Conservation (phyloP, 2,888 invertebrate species). For the Pyrocoelia pectoralis region DNA sequence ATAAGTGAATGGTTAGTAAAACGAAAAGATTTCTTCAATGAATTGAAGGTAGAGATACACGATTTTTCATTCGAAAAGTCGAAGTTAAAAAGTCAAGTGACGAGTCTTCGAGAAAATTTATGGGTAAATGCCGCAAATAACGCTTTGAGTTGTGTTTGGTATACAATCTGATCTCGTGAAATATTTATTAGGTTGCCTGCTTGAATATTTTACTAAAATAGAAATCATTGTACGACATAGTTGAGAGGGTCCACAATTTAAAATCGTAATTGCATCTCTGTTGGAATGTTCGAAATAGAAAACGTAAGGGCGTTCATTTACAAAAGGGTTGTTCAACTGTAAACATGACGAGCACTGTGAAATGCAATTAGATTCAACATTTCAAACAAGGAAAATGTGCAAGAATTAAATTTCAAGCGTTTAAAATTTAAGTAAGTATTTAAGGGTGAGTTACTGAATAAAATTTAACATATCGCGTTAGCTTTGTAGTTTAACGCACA, state of each 20-base stretch:
- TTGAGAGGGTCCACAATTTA: neutral
- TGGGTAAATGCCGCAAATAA: constrained; percentile 24
- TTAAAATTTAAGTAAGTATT: constrained; percentile 29
- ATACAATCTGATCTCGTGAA: constrained; percentile 15
- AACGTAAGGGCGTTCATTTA: constrained; percentile 20
- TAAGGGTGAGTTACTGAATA: constrained; percentile 17
- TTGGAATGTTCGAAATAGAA: constrained; percentile 24
- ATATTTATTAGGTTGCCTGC: constrained; percentile 15
- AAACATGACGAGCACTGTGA: constrained; percentile 31
- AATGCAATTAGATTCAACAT: constrained; percentile 32
- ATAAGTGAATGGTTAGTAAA: constrained; percentile 21
- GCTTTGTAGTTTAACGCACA: neutral
- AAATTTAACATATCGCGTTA: neutral
- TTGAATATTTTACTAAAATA: constrained; percentile 1
- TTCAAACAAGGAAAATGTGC: constrained; percentile 25
- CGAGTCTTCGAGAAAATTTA: constrained; percentile 19
- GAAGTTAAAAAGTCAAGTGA: constrained; percentile 24
- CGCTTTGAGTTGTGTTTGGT: constrained; percentile 2
- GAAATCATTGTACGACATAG: neutral
- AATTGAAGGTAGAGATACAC: no score
- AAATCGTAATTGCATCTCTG: constrained; percentile 17
- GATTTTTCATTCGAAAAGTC: no score
- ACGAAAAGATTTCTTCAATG: constrained; percentile 24
- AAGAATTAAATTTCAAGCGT: constrained; percentile 27
- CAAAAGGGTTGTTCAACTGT: constrained; percentile 31